phyloP scores from a whole-genome alignment of 2,113 vertebrate species.

The Actenoides lindsayi region DNA sequence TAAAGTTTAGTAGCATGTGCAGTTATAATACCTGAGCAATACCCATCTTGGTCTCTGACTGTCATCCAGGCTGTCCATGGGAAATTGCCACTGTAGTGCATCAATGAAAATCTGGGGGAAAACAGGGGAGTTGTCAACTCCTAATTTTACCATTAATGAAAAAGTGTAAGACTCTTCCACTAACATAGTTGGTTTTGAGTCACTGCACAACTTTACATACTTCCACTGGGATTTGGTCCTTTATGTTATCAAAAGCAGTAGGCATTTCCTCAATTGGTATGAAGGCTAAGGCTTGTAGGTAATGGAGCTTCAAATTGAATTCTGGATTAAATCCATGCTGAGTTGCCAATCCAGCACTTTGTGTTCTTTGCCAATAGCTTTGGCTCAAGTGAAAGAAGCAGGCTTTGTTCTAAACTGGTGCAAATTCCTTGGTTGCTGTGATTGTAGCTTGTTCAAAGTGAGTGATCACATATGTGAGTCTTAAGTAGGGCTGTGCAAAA shows the following conservation, averaged over 20 bases:
- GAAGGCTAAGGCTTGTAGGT: constrained; percentile 71
- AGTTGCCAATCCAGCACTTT: constrained; percentile 54
- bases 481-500: constrained; percentile 67
- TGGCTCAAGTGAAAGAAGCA: constrained; percentile 59
- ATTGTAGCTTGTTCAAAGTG: constrained; percentile 70
- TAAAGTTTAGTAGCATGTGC: constrained; percentile 31
- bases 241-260: constrained; percentile 70
- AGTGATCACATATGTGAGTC: constrained; percentile 57
- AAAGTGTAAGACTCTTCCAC: constrained; percentile 7
- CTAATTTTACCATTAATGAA: constrained; percentile 24
- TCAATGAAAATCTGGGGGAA: constrained; percentile 8
- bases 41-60: constrained; percentile 14
- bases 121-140: background rate
- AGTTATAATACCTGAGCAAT: constrained; percentile 54
- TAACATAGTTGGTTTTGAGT: constrained; percentile 28
- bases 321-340: constrained; percentile 67
- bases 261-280: constrained; percentile 64
- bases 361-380: constrained; percentile 51
- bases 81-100: background rate
- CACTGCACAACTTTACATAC: constrained; percentile 32
- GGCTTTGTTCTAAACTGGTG: constrained; percentile 73
- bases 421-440: constrained; percentile 67
- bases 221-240: constrained; percentile 39
- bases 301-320: constrained; percentile 78
- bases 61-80: constrained; percentile 20